Percentiles rank a stretch among this genome's conserved stretches.
phyloP scores from a whole-genome alignment of 2,797 vertebrate genomes.

The Staurois parvus region DNA sequence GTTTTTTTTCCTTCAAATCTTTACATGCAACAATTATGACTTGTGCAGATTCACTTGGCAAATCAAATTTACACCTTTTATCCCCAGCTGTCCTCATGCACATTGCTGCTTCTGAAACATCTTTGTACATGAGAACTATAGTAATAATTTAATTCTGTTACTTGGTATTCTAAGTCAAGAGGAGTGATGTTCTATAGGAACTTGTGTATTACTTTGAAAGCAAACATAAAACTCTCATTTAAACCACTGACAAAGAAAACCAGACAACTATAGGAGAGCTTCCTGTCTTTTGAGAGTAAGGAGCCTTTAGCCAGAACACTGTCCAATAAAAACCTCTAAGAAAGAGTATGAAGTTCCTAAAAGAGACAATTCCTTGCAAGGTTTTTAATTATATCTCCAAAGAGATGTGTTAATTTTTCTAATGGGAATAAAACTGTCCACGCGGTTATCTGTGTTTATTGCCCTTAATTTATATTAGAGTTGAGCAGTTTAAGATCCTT shows the following conservation, averaged over 20 bases:
- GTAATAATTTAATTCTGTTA: no score
- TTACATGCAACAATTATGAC: no score
- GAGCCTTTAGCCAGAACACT: slow-evolving; percentile 13
- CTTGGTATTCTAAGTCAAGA: neutral
- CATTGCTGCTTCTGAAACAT: no score
- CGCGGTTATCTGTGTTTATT: no score
- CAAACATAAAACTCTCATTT: slow-evolving; percentile 11
- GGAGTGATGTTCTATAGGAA: slow-evolving; percentile 17
- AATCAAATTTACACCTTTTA: no score
- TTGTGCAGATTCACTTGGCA: no score
- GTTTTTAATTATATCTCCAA: slow-evolving; percentile 22
- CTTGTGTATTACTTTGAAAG: slow-evolving; percentile 22
- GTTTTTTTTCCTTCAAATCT: no score
- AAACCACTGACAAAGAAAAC: slow-evolving; percentile 15
- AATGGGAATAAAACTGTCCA: neutral
- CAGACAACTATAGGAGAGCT: neutral
- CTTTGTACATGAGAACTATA: no score
- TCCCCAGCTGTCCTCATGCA: no score
- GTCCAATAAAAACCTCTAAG: slow-evolving; percentile 1
- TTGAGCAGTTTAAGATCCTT: no score
- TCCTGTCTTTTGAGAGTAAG: neutral
- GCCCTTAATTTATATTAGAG: no score
- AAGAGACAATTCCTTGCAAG: slow-evolving; percentile 11
- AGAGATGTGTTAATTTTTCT: neutral
- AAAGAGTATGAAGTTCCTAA: neutral